These are phyloP conservation scores for human DNA, from an alignment of 2,113 vertebrate species.

Conservation along the genomic window DNA sequence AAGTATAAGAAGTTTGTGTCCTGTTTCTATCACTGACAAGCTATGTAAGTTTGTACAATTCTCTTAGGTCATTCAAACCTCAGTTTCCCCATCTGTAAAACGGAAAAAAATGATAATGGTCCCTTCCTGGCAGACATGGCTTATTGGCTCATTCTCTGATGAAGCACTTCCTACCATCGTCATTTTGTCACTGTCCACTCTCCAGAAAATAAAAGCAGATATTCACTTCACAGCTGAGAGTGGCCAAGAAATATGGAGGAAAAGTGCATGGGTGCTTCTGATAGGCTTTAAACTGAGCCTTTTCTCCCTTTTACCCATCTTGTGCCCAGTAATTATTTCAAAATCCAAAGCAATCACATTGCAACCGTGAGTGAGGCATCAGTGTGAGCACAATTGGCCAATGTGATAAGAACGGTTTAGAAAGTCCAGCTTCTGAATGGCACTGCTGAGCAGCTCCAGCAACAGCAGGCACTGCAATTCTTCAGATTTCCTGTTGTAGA, in stretches of 20 bases:
- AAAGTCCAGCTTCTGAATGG: neutral
- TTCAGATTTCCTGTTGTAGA: neutral
- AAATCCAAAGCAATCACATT: neutral
- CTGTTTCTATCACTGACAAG: neutral
- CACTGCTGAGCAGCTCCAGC: neutral
- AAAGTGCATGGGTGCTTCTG: neutral
- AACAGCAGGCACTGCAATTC: neutral
- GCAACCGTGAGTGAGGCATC: neutral
- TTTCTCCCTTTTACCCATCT: neutral
- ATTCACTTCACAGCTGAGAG: neutral
- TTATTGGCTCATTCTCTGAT: neutral
- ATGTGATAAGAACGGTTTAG: neutral
- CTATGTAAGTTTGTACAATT: neutral
- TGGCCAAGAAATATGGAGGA: neutral
- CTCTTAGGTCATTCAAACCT: neutral
- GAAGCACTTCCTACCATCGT: neutral
- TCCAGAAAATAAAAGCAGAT: neutral
- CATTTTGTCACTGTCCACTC: neutral
- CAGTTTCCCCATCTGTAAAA: neutral
- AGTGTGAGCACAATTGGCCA: neutral
- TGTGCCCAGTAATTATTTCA: neutral
- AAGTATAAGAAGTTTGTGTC: neutral
- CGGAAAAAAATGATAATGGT: neutral
- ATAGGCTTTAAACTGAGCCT: neutral
- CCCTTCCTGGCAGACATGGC: neutral